Conservation (phyloP, 2,888 invertebrate species). For the Epirrita christyi region DNA sequence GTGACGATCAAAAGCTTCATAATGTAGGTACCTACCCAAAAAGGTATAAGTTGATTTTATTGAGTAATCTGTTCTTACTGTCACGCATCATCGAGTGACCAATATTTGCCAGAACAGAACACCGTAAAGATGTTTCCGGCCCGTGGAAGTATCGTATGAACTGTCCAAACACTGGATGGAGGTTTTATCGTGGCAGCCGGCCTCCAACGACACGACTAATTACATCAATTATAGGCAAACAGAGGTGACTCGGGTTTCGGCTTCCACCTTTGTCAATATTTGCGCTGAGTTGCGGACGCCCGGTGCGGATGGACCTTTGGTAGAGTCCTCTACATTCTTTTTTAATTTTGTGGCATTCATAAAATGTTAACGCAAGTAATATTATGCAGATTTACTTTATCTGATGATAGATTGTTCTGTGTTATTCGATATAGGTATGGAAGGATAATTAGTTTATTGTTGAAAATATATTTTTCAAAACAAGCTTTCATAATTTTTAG, state of each 20-base stretch:
- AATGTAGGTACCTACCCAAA: conserved; percentile 15
- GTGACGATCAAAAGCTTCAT: conserved; percentile 8
- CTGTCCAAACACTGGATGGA: conserved; percentile 71
- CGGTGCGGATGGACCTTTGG: conserved; percentile 19
- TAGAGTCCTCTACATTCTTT: conserved; percentile 15
- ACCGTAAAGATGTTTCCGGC: conserved; percentile 81
- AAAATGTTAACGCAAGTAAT: background rate
- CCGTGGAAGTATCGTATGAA: conserved; percentile 80
- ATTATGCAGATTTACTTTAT: no score
- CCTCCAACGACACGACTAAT: conserved; percentile 78
- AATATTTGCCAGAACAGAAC: conserved; percentile 80
- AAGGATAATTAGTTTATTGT: no score
- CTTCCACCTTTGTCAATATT: conserved; percentile 83
- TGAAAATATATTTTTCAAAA: no score
- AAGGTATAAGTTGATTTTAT: conserved; percentile 30
- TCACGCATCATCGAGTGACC: conserved; percentile 77
- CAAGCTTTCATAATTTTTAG: no score
- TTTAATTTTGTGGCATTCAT: background rate
- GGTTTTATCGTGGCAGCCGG: conserved; percentile 74
- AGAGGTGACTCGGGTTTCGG: conserved; percentile 75
- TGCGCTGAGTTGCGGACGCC: conserved; percentile 54
- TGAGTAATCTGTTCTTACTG: conserved; percentile 61
- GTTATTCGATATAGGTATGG: no score
- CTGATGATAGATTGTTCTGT: no score
- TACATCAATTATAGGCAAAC: conserved; percentile 84